Conservation (phyloP, 2,113 vertebrate genomes). For the Cyanoramphus novaezelandiae region DNA sequence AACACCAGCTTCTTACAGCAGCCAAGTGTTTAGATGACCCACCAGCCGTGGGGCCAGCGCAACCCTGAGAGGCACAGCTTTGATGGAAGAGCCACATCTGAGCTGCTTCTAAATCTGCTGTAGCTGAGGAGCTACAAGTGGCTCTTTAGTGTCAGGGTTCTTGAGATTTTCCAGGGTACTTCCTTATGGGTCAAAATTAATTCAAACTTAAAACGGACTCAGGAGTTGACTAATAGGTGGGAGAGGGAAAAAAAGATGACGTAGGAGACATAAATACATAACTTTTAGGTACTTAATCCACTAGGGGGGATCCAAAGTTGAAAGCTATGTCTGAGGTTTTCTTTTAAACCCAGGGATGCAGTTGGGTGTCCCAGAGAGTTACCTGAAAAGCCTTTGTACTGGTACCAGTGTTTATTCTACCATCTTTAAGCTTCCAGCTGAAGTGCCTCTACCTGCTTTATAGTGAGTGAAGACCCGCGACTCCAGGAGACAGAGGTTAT, state of each 20-base stretch:
- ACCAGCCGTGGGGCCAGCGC: background rate
- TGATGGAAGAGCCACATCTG: background rate
- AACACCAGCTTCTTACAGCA: background rate
- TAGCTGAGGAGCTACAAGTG: accelerated
- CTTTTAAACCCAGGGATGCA: background rate
- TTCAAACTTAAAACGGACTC: background rate
- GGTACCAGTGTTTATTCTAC: background rate
- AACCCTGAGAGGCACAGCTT: background rate
- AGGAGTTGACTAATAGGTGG: background rate
- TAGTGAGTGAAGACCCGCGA: background rate
- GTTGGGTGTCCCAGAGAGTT: background rate
- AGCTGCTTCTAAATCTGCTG: background rate
- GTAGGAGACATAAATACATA: background rate
- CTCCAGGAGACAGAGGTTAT: background rate
- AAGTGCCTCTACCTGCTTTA: background rate
- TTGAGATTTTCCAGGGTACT: background rate
- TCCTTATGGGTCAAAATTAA: background rate
- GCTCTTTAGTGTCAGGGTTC: background rate
- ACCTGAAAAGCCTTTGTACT: background rate
- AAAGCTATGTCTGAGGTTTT: background rate
- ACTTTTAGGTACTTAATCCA: background rate
- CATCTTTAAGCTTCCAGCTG: background rate
- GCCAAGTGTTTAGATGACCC: background rate
- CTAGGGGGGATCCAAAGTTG: background rate
- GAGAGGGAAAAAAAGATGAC: background rate